Base-by-base conservation (phyloP, 2,888 invertebrate genomes). In the Allacma fusca region DNA sequence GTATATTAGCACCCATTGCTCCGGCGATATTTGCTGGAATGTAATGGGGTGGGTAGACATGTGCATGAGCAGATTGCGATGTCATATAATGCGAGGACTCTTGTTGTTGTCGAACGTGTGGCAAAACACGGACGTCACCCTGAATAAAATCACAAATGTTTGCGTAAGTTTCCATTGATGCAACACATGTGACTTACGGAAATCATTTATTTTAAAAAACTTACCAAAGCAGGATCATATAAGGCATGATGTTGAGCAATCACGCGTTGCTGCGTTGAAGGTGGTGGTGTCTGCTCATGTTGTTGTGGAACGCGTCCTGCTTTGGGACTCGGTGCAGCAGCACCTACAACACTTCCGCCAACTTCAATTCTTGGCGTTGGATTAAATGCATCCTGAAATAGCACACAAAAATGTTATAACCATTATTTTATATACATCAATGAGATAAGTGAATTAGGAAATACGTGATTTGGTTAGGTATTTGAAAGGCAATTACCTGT, bases 251-350 rank as follows among this genome's bases (percentile, higher is more conserved):
- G 78, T 43, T 80, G 80, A 24, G 75, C 44, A 9, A 81, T 75
- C 50, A 79, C 77, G 65, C 82, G 70, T 57, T 80, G 82, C 70
- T 82, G 82, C 1, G 78, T 40, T 7, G 81, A 78, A 26, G 77
- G 80, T 21, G 82, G 78, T 21, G 65, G 80, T 1, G 78, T 70
- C 57, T 76, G 80, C 34, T 83, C 83, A 73, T 82, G 80, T 16
- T 80, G 80, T 59, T 80, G 74, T 13, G 81, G 81, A 26, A 80
- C 81, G 34, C 84, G 77, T 34, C 83, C 83, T 29, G 83, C 80
- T 57, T 84, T 83, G 16, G 84, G 84, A 80, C 84, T 84, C 23
- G 81, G 81, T n/a, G 83, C 79, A 23, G 81, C 73, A 23, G 80
- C 78, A n/a, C 80, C 80, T 29, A 81, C 80, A 1, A 80, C 70